These are phyloP conservation scores for Sebastes itinus DNA, from an alignment of 2,797 vertebrate genomes.

Conservation along the genomic window DNA sequence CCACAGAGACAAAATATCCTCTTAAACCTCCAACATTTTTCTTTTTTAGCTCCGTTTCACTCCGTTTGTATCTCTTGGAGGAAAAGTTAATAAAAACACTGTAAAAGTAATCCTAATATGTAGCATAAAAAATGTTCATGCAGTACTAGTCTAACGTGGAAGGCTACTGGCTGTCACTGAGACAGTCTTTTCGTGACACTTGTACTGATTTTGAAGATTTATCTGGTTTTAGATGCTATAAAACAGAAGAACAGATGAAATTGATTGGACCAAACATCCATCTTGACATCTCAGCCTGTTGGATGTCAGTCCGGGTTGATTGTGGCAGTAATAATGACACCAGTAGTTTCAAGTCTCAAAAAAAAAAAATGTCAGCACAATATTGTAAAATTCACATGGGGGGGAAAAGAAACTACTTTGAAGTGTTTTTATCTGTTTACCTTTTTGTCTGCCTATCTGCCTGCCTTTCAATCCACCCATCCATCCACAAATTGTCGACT, in stretches of 20 bases:
- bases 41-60: neutral
- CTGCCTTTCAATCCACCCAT: conserved; percentile 1
- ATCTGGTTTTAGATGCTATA: neutral
- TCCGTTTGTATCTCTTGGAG: neutral
- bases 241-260: neutral
- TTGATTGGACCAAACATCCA: neutral
- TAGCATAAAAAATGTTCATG: neutral
- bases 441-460: neutral
- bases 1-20: neutral
- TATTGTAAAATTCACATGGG: neutral
- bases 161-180: neutral
- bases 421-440: conserved; percentile 2
- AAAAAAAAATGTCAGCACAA: neutral
- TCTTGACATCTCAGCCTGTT: neutral
- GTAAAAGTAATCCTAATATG: neutral
- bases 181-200: neutral
- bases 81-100: neutral
- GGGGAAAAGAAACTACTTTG: neutral
- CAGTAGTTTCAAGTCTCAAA: neutral
- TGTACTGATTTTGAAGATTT: neutral
- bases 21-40: neutral
- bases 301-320: neutral
- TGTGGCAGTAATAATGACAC: neutral
- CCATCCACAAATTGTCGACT: conserved; percentile 24
- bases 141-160: neutral